Evolutionary conservation across 2,888 invertebrate genomes (phyloP), one percentile per base, ranked within the genome.

Genomic region (Chrysomela aeneicollis): DNA sequence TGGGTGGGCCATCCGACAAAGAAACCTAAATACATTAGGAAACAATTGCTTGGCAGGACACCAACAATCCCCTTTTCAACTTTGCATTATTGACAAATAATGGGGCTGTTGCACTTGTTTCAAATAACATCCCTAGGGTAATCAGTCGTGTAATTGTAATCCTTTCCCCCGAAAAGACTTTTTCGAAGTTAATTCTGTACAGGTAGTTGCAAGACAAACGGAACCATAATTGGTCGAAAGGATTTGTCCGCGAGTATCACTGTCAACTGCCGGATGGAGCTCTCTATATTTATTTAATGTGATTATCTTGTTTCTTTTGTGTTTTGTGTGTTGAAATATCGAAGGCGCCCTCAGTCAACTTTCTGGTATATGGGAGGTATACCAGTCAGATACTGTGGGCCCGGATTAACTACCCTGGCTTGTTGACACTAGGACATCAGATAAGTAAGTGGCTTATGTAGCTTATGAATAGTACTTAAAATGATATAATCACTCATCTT

Each of bases 1-100:
- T 80, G 79, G 80, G 80, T 80, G 79, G 81, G 74, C 78, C 58
- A 63, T 64, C 79, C 78, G 78, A 79, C 79, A 79, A 80, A 79
- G 79, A 74, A 75, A 75, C 76, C 76, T 79, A 79, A 80, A 79
- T 77, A 77, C 78, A 79, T 81, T 80, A 80, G 77, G 78, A 78
- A 75, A 79, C 78, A 79, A 78, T 80, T 80, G 77, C 78, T 77
- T 78, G 77, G 76, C 76, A 73, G 76, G 77, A 74, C 69, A 72
- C 74, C 75, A 72, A 76, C 73, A 68, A 68, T 70, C 58, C 61
- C 73, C 75, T 77, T 73, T 74, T 73, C 74, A 74, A 73, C 73
- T 74, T 71, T 69, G 73, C 72, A 76, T 79, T 79, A 76, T 79
- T 78, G 75, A 71, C 73, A 71, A 73, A 78, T 76, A 78, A 77